phyloP scores from a whole-genome alignment of 2,113 vertebrate species.

The Ochotona princeps region DNA sequence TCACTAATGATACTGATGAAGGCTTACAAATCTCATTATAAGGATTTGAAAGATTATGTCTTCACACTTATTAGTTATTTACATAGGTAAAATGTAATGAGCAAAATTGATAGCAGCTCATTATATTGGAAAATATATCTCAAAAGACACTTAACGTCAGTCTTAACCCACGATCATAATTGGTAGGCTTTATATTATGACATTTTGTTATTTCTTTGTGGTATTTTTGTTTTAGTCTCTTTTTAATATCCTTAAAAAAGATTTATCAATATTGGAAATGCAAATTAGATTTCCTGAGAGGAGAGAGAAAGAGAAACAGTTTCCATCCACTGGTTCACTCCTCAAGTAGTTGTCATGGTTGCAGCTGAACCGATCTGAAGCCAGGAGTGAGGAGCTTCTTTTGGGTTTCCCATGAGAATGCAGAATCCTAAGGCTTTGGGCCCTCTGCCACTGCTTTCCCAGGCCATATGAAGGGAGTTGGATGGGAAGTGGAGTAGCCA shows the following conservation, averaged over 20 bases:
- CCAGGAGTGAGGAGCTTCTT: no score
- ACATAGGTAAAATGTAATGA: not conserved
- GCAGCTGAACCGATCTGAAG: no score
- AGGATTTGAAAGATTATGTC: not conserved
- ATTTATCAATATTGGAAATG: no score
- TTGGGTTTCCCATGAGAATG: no score
- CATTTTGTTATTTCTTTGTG: not conserved
- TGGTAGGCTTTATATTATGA: not conserved
- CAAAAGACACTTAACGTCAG: not conserved
- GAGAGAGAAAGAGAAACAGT: no score
- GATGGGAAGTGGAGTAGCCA: no score
- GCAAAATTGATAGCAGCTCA: not conserved
- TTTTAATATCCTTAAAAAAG: not conserved
- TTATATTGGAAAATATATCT: not conserved
- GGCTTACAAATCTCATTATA: not conserved
- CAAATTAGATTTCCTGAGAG: no score
- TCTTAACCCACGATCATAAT: not conserved
- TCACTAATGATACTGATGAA: not conserved
- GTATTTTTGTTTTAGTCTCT: conserved; percentile 7
- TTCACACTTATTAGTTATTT: not conserved
- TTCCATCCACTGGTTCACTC: no score
- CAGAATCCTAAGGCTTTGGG: no score
- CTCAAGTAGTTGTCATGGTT: no score
- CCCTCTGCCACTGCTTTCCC: no score
- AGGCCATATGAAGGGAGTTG: no score